Evolutionary conservation across 1,140 invertebrate genomes (phyloP).

Genomic region (Neodiprion pinetum): DNA sequence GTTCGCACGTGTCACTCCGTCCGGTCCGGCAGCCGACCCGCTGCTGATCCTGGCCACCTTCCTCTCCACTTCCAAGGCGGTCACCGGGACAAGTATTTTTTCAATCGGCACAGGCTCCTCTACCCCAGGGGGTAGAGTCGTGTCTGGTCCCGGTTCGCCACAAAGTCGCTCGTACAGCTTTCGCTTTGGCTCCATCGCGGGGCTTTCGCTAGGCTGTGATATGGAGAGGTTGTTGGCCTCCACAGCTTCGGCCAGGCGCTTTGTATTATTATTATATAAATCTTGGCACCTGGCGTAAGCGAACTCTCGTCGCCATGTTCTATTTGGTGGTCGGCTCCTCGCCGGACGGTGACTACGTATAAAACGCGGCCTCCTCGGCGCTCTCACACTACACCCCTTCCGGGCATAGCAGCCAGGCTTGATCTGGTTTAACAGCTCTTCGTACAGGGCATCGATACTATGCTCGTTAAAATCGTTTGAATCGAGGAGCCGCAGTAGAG

Average conservation of each 20-base stretch:
- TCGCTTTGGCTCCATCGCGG: not conserved
- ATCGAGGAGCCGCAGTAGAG: not conserved
- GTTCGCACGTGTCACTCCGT: not conserved
- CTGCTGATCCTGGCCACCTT: not conserved
- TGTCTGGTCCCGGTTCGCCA: not conserved
- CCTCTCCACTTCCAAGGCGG: constrained; percentile 11
- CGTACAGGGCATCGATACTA: not conserved
- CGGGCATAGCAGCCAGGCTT: not conserved
- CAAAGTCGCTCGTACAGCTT: constrained; percentile 6
- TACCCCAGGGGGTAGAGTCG: not conserved
- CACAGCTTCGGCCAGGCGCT: not conserved
- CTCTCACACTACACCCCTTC: not conserved
- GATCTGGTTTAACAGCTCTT: not conserved
- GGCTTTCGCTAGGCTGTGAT: not conserved
- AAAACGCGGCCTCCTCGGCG: not conserved
- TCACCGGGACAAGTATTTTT: constrained; percentile 6
- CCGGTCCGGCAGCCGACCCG: constrained; percentile 10
- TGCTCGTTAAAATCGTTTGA: not conserved
- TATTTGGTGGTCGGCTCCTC: not conserved
- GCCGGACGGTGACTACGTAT: not conserved
- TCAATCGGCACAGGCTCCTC: not conserved
- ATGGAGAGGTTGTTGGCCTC: not conserved
- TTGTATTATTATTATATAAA: not conserved
- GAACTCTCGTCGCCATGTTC: not conserved
- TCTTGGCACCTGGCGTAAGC: not conserved